Conservation (phyloP, 2,113 vertebrate genomes). For the Ariopsis seemanni region DNA sequence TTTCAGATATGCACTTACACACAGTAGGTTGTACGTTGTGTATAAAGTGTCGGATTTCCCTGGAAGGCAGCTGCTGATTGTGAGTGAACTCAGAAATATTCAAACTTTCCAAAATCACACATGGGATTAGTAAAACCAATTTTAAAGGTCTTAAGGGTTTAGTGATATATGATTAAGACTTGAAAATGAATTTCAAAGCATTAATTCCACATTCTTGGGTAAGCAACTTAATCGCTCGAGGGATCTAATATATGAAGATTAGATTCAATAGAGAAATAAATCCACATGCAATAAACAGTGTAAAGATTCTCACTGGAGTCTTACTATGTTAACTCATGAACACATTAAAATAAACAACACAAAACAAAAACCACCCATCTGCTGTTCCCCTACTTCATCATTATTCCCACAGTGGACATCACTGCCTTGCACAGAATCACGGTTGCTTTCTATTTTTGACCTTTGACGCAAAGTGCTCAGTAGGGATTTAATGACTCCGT, state of each 20-base stretch:
- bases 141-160: slow-evolving; percentile 3
- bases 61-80: neutral
- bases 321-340: neutral
- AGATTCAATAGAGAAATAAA: slow-evolving; percentile 12
- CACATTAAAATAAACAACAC: neutral
- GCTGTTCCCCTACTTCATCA: neutral
- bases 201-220: slow-evolving; percentile 8
- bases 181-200: neutral
- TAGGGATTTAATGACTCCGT: slow-evolving; percentile 16
- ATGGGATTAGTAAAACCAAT: neutral
- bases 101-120: neutral
- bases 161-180: slow-evolving; percentile 9
- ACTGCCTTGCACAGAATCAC: neutral
- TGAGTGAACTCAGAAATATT: neutral
- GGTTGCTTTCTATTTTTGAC: slow-evolving; percentile 16
- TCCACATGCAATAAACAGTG: neutral
- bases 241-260: neutral
- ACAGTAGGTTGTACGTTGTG: neutral
- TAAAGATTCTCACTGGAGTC: neutral
- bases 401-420: neutral
- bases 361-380: neutral
- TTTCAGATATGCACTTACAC: neutral
- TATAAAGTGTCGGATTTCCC: neutral
- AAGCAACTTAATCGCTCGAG: slow-evolving; percentile 13
- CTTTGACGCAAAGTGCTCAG: slow-evolving; percentile 28